Base-by-base conservation (phyloP, 1,140 invertebrate genomes). In the Cyclina sinensis region DNA sequence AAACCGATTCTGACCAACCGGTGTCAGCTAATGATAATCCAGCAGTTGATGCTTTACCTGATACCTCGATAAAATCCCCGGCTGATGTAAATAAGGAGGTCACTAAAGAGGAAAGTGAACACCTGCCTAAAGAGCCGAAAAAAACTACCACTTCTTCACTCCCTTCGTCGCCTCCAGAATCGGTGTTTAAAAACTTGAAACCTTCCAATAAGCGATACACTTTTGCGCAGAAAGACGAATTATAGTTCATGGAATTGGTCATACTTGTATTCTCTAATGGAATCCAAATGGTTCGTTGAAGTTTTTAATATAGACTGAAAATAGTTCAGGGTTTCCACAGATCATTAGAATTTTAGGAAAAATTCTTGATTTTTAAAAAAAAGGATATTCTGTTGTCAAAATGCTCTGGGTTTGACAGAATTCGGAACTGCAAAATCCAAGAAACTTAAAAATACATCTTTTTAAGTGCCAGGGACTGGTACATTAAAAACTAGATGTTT, bases 161-260 rank as follows among this genome's bases (percentile, higher is more conserved):
- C n/a, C 92, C 97, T 14, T 99, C 99, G 14, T 97, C 97, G 0
- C 99, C 99, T n/a, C 99, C 99, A 0, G 98, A 99, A 95, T 99
- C 98, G 46, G 98, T 98, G 48, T 99, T 99, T 95, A 99, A 98
- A 94, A 99, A 99, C 95, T 96, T 99, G 54, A 98, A 98, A 16
- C 99, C 99, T 5, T 99, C 99, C 70, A 98, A 98, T 94, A 99
- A 99, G 95, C 97, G 99, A 93, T 99, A 99, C 96, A 99, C 99
- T 4, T 96, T 99, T 11, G 5, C 57, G 3, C 4, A 87, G 14
- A 73, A 74, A 59, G 86, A 88, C 76, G 86, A 88, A 80, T 30
- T 88, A 18, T 88, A 88, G 43, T 65, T 7, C 7, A n/a, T 65
- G 59, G 30, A 30, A 70, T 5, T 62, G 57, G 57, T 27, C 27